Base-by-base conservation (phyloP, 2,797 vertebrate species). In the Lophura swinhoii region DNA sequence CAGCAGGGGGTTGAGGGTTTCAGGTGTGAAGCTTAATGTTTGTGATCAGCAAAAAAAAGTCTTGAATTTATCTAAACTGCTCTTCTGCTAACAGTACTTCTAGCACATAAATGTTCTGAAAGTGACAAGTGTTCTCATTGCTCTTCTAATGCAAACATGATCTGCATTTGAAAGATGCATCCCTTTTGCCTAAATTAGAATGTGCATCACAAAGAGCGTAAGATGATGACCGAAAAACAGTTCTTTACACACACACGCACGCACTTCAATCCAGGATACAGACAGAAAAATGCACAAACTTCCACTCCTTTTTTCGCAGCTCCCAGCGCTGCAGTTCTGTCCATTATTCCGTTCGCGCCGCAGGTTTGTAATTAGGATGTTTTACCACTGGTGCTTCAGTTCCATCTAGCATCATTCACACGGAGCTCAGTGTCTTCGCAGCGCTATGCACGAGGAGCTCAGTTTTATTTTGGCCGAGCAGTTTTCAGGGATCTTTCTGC, bases 21-120 rank as follows among this genome's bases (percentile, higher is more conserved):
- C 98, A 98, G 98, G 98, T 98, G 98, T 98, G 98, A 98, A 98
- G 98, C 98, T 98, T 98, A 98, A 98, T 98, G 98, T 98, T 98
- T 98, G 98, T 97, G 98, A 98, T 98, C 98, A 98, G 98, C 97
- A 98, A 97, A 97, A 97, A 97, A 98, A 98, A 98, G 98, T 97
- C 98, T 98, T 97, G 98, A 98, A 98, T 98, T 98, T 98, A 98
- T 98, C 98, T 98, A 98, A 98, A 98, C 98, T 98, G 98, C 98
- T 98, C 98, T 98, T 98, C 98, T 98, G 98, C 98, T 98, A 98
- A 98, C 98, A 98, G 98, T 98, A 98, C 98, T 98, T 98, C 98
- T 98, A 97, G 97, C 97, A 98, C 98, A 98, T 98, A 98, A 98
- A 98, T 98, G 98, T 98, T 98, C 98, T 97, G 97, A 98, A 98